Conservation (phyloP, 1,140 invertebrate genomes). For the Hypothenemus hampei region DNA sequence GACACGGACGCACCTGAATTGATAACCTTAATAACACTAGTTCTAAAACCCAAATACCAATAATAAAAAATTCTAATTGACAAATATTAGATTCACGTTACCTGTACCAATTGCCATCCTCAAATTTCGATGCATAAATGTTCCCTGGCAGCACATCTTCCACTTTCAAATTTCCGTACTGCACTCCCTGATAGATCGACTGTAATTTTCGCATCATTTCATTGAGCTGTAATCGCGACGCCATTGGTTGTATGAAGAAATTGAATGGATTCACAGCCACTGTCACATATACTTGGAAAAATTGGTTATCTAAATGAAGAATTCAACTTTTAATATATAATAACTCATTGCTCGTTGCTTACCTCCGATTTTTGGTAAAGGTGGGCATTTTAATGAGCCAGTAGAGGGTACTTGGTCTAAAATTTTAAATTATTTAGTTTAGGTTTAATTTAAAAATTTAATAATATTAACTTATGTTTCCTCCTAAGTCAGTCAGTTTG, state of each 20-base stretch:
- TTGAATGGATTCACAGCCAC: conserved; percentile 44
- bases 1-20: conserved; percentile 46
- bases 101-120: conserved; percentile 43
- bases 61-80: background rate
- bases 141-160: conserved; percentile 40
- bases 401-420: conserved; percentile 9
- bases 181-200: conserved; percentile 30
- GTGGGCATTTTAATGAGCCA: conserved; percentile 9
- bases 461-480: too few relatives aligned
- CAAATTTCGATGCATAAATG: conserved; percentile 42
- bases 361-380: conserved; percentile 4
- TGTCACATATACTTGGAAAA: conserved; percentile 38
- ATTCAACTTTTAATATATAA: conserved; percentile 3
- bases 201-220: conserved; percentile 39
- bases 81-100: conserved; percentile 4
- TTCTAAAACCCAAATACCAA: conserved; percentile 41
- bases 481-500: too few relatives aligned
- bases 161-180: conserved; percentile 32
- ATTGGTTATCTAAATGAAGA: background rate
- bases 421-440: too few relatives aligned
- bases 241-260: conserved; percentile 42
- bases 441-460: too few relatives aligned
- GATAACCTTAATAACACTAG: conserved; percentile 46
- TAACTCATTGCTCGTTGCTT: background rate
- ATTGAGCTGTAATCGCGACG: conserved; percentile 26